Conservation (phyloP, 2,797 vertebrate genomes). For the Notoglanidium macrostoma region DNA sequence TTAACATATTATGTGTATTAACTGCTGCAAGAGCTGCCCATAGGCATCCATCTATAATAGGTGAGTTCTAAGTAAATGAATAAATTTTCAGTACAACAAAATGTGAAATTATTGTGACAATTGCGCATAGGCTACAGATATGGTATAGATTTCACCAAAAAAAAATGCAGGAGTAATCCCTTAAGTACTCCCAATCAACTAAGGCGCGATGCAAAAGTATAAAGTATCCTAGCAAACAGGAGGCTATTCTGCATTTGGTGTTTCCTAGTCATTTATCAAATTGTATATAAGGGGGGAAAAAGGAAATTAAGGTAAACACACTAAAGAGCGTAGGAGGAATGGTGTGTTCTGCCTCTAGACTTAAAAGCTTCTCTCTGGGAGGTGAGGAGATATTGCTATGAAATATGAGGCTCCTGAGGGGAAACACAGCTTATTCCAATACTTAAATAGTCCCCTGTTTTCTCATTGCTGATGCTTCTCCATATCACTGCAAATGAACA, state of each 20-base stretch:
- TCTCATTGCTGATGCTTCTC: slow-evolving; percentile 77
- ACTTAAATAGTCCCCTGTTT: slow-evolving; percentile 82
- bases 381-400: slow-evolving; percentile 77
- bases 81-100: background rate
- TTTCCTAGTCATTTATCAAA: slow-evolving; percentile 37
- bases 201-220: slow-evolving; percentile 18
- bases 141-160: slow-evolving; percentile 4
- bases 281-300: slow-evolving; percentile 16
- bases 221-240: slow-evolving; percentile 21
- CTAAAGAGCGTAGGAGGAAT: slow-evolving; percentile 63
- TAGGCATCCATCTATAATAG: slow-evolving; percentile 1
- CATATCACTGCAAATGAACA: slow-evolving; percentile 81
- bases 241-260: slow-evolving; percentile 32
- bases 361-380: slow-evolving; percentile 68
- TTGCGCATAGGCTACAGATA: slow-evolving; percentile 5
- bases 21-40: background rate
- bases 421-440: slow-evolving; percentile 80
- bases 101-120: background rate
- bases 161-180: slow-evolving; percentile 23
- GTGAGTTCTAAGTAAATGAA: background rate
- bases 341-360: slow-evolving; percentile 22
- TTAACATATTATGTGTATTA: slow-evolving; percentile 3
- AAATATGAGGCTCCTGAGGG: slow-evolving; percentile 76
- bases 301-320: slow-evolving; percentile 58
- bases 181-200: slow-evolving; percentile 22